Percentiles rank a stretch among this genome's conserved stretches.
Evolutionary conservation across 2,797 vertebrate genomes (phyloP).

Genomic region (Alfaro cultratus): DNA sequence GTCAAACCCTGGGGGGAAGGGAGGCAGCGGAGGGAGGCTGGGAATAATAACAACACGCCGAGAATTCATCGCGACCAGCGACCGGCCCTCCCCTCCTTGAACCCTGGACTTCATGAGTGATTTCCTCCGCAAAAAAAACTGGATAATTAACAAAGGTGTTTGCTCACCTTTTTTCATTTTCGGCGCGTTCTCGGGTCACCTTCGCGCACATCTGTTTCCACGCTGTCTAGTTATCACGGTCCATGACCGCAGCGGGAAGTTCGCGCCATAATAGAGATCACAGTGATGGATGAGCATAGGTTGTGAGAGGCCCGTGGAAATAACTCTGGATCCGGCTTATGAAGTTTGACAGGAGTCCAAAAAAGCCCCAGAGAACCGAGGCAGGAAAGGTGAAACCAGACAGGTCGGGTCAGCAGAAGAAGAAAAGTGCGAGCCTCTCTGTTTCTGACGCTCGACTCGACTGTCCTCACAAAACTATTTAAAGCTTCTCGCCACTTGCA

Average conservation of each 20-base stretch:
- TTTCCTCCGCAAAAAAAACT: conserved; percentile 19
- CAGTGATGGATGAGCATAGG: conserved; percentile 78
- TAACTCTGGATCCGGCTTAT: conserved; percentile 54
- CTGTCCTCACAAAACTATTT: conserved; percentile 10
- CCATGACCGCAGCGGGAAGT: conserved; percentile 68
- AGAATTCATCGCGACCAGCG: conserved; percentile 20
- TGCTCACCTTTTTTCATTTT: conserved; percentile 48
- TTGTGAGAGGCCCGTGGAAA: conserved; percentile 67
- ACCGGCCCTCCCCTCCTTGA: conserved; percentile 16
- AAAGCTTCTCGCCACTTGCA: conserved; percentile 5
- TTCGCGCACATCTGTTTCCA: conserved; percentile 77
- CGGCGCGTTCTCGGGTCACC: conserved; percentile 37
- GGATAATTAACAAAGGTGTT: conserved; percentile 48
- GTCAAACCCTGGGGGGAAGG: conserved; percentile 39
- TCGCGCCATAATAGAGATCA: conserved; percentile 59
- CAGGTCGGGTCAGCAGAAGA: conserved; percentile 44
- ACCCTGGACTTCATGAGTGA: conserved; percentile 25
- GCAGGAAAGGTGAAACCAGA: conserved; percentile 53
- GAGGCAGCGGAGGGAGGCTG: background rate
- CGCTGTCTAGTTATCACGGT: conserved; percentile 70
- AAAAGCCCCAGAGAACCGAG: conserved; percentile 36
- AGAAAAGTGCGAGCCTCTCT: conserved; percentile 15
- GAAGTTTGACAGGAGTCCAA: conserved; percentile 58
- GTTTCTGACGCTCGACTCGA: conserved; percentile 23
- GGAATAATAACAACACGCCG: conserved; percentile 7